phyloP scores from a whole-genome alignment of 2,888 invertebrate species.

The Schrankia costaestrigalis region DNA sequence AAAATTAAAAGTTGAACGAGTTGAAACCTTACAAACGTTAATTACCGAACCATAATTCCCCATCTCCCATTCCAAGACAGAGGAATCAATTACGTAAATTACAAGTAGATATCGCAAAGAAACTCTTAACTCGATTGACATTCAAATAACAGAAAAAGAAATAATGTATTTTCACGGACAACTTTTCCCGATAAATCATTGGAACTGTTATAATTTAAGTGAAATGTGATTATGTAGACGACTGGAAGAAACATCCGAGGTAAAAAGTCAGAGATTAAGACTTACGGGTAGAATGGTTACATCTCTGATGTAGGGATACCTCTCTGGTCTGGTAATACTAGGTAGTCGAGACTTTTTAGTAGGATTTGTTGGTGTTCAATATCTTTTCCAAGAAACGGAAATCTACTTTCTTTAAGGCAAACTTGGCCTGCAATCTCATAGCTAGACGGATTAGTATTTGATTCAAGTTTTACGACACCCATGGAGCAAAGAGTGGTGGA shows the following conservation, averaged over 20 bases:
- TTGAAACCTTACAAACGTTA: not conserved
- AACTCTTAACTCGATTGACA: slow-evolving; percentile 34
- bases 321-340: too few relatives aligned
- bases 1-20: too few relatives aligned
- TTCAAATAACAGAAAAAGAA: slow-evolving; percentile 35
- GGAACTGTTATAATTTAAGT: slow-evolving; percentile 62
- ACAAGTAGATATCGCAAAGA: slow-evolving; percentile 20
- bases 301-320: too few relatives aligned
- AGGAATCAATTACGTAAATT: slow-evolving; percentile 27
- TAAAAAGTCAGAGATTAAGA: slow-evolving; percentile 27
- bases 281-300: slow-evolving; percentile 15
- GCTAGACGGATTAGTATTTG: too few relatives aligned
- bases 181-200: slow-evolving; percentile 62
- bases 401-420: too few relatives aligned
- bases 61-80: slow-evolving; percentile 11
- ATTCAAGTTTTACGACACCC: too few relatives aligned
- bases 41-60: slow-evolving; percentile 6
- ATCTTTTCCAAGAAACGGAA: too few relatives aligned
- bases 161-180: slow-evolving; percentile 46
- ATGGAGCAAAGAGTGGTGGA: too few relatives aligned
- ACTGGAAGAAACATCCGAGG: slow-evolving; percentile 32
- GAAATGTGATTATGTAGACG: slow-evolving; percentile 61
- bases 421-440: too few relatives aligned
- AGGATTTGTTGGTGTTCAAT: too few relatives aligned
- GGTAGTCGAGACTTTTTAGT: too few relatives aligned